Evolutionary conservation across 2,888 invertebrate species (phyloP), one percentile per base, ranked within the genome.

Genomic region (Tenodera sinensis): DNA sequence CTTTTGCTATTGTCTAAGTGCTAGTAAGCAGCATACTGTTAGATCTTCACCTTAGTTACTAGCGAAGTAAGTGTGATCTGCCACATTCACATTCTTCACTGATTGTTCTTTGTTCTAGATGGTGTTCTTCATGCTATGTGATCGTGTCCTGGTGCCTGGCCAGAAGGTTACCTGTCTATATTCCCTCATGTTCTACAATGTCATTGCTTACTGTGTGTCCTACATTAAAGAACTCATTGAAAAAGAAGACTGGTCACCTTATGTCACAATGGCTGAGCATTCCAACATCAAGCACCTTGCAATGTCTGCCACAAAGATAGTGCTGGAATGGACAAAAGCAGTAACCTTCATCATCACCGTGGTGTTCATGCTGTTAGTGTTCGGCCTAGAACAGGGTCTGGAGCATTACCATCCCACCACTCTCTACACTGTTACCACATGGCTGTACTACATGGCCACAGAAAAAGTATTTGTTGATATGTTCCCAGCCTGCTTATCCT

Each of bases 111-210:
- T 91, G 88, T 93, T 93, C 85, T 95, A 96, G 96, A 93, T 97
- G 92, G 94, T 96, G 91, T 96, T 97, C 93, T 96, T 97, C 93
- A 95, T 96, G 91, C 94, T 96, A 89, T 96, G 96, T 92, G 97
- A 97, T 92, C 94, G 95, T 34, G 94, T 96, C 54, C 93, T 97
- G 54, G 94, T 95, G 81, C 94, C 94, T 3, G 92, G 94, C 91
- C 92, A 93, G 91, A 93, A 94, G 91, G 94, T 96, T 83, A 96
- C 96, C 0, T 96, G 96, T 84, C 94, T 97, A 34, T 97, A 97
- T 93, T 96, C 97, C 0, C 94, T 97, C 28, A 96, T 97, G 96
- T 97, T 97, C 93, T 97, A 97, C 94, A 97, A 97, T 93, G 97
- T 97, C 12, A 94, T 97, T 91, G 96, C 97, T 0, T 97, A 97